Evolutionary conservation across 2,888 invertebrate genomes (phyloP), one percentile per base, ranked within the genome.

Genomic region (Oscheius myriophilus): DNA sequence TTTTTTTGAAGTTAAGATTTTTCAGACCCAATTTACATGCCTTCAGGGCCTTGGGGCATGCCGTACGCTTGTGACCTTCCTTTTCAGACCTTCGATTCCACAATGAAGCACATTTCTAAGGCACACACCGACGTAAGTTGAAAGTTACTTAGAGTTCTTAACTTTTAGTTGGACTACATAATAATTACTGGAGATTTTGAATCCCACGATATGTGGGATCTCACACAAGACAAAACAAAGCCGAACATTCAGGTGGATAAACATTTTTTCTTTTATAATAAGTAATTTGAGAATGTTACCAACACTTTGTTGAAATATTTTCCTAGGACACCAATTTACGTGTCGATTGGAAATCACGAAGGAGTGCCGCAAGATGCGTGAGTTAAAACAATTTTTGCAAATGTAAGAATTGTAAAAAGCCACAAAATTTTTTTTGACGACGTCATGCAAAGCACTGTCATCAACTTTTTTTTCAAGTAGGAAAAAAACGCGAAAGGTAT

Each of bases 131-230:
- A 76, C 45, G 72, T 72, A 65, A 33, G 58, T 18, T 18, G n/a
- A 3, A 33, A 33, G 16, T 26, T 18, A n/a, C 21, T 18, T 2
- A 39, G 62, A 16, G 55, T 57, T 6, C 3, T 49, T 6, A 18
- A 18, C 2, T 69, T 81, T 65, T 72, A 88, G 94, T 86, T 89
- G 75, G 89, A 89, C 78, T 87, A 87, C 75, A 87, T 96, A 79
- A 88, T 95, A 45, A 96, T 96, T 94, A 96, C 96, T 0, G 96
- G 96, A 2, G 96, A 96, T 88, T 89, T 96, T 72, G 95, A 96
- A 3, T 93, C 96, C 0, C 96, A 96, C 86, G 95, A 96, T 86
- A 92, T 95, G 4, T 95, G 95, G 95, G 91, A 91, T 80, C 94
- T 94, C 7, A 90, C 91, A 0, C 88, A 75, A 57, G 71, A 75